Percentiles rank a stretch among this genome's conserved stretches.
Conservation (phyloP, 2,888 invertebrate genomes). For the Xestia ashworthii region DNA sequence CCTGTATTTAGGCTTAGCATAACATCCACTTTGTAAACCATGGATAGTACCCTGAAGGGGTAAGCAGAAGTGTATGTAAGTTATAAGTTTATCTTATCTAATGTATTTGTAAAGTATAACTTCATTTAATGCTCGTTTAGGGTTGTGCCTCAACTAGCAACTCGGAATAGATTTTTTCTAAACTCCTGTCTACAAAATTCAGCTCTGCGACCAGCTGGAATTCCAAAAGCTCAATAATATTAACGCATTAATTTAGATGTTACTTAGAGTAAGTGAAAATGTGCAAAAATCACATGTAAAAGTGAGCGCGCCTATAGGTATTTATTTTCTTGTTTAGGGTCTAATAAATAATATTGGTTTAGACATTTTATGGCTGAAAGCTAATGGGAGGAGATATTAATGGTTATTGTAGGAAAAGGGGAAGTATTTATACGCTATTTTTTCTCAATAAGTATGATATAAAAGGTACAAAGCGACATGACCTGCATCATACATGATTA, state of each 20-base stretch:
- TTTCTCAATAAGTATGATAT: background rate
- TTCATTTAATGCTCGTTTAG: background rate
- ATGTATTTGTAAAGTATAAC: background rate
- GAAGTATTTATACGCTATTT: background rate
- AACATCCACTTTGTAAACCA: background rate
- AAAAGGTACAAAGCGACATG: background rate
- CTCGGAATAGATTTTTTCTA: background rate
- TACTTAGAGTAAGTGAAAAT: background rate
- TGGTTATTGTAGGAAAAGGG: conserved; percentile 23
- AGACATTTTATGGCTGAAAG: conserved; percentile 26
- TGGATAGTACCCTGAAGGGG: background rate
- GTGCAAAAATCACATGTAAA: background rate
- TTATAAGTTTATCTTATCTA: background rate
- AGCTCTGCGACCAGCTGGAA: background rate
- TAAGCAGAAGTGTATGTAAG: background rate
- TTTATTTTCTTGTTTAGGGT: conserved; percentile 16
- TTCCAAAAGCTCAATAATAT: background rate
- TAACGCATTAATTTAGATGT: background rate
- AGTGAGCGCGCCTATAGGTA: background rate
- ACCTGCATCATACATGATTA: too few species aligned
- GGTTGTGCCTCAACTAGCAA: too few species aligned
- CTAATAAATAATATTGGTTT: conserved; percentile 33
- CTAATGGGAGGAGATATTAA: conserved; percentile 27
- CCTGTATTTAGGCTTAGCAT: background rate
- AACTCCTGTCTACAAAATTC: background rate